Evolutionary conservation across 2,113 vertebrate genomes (phyloP).

Genomic region (Hippocampus mohnikei): DNA sequence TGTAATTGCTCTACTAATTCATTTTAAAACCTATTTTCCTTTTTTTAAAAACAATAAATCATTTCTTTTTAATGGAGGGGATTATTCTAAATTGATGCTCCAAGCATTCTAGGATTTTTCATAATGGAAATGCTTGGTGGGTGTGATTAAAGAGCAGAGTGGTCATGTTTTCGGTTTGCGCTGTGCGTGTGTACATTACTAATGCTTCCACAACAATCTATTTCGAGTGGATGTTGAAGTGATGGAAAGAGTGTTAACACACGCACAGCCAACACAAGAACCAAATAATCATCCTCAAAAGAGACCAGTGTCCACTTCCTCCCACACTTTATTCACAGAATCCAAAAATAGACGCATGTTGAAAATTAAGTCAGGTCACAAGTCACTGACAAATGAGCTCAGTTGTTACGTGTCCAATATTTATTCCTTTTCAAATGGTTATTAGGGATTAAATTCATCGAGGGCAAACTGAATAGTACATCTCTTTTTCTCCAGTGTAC

Average conservation of each 20-base stretch:
- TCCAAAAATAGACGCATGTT: constrained; percentile 41
- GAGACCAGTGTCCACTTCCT: constrained; percentile 31
- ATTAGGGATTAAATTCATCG: constrained; percentile 76
- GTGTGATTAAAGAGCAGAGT: no score
- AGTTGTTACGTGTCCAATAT: constrained; percentile 66
- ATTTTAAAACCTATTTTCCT: no score
- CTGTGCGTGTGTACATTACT: background rate
- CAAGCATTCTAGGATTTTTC: no score
- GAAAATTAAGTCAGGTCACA: constrained; percentile 37
- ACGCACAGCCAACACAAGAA: background rate
- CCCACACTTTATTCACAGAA: constrained; percentile 51
- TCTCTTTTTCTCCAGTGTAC: constrained; percentile 77
- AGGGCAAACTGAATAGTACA: constrained; percentile 69
- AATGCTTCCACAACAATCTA: background rate
- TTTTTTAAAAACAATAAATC: no score
- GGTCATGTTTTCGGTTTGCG: no score
- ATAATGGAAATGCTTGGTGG: no score
- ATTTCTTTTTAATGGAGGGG: no score
- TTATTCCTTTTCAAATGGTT: constrained; percentile 76
- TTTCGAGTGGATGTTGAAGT: background rate
- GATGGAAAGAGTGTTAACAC: background rate
- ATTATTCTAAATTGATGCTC: no score
- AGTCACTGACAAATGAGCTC: constrained; percentile 51
- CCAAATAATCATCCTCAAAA: background rate
- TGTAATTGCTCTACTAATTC: no score